These are phyloP conservation scores for Zaprionus bogoriensis DNA, from an alignment of 2,888 invertebrate genomes.

Conservation along the genomic window DNA sequence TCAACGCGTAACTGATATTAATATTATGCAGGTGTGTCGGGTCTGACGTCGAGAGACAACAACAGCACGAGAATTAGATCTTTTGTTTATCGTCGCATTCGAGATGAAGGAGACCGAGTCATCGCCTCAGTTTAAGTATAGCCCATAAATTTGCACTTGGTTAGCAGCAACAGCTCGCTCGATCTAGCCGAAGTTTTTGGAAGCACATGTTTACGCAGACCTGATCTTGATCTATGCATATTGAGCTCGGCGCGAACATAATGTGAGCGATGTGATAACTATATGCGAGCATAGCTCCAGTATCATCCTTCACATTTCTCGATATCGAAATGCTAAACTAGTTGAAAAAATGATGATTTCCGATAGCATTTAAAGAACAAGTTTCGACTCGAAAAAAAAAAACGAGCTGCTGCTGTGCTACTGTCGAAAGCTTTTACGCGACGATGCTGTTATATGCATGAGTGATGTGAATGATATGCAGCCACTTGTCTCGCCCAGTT, in stretches of 20 bases:
- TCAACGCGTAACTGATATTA: not conserved
- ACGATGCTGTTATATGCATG: not conserved
- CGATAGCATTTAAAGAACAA: slow-evolving; percentile 9
- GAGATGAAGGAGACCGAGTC: slow-evolving; percentile 8
- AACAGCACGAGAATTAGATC: not conserved
- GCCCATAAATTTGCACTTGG: not conserved
- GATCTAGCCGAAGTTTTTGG: slow-evolving; percentile 4
- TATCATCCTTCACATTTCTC: slow-evolving; percentile 1
- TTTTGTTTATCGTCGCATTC: not conserved
- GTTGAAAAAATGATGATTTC: slow-evolving; percentile 16
- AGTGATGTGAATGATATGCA: slow-evolving; percentile 50
- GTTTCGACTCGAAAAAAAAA: not conserved
- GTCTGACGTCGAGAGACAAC: not conserved
- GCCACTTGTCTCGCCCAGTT: slow-evolving; percentile 34
- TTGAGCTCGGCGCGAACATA: not conserved
- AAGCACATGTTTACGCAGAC: no score
- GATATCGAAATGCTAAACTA: slow-evolving; percentile 5
- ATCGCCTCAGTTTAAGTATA: not conserved
- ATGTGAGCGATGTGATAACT: not conserved
- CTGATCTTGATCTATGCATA: not conserved
- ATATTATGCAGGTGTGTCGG: not conserved
- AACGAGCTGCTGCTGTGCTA: no score
- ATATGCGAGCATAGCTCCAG: no score
- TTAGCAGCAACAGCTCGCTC: slow-evolving; percentile 7
- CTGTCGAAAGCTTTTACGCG: slow-evolving; percentile 2